phyloP scores from a whole-genome alignment of 1,140 invertebrate genomes.

The Galendromus occidentalis region DNA sequence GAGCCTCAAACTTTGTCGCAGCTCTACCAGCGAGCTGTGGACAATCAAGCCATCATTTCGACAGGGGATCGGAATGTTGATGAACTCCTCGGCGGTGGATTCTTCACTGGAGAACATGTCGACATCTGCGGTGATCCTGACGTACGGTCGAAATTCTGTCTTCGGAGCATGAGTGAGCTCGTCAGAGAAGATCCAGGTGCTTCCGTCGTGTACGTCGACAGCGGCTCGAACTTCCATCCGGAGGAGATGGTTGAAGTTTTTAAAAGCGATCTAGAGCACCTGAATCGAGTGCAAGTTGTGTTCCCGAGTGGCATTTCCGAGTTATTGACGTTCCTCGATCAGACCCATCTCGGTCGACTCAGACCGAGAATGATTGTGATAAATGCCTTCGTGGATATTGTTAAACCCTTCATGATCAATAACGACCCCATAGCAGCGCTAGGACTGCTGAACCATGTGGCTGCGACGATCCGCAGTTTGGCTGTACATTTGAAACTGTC shows the following conservation, averaged over 20 bases:
- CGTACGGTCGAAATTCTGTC: not conserved
- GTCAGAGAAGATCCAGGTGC: not conserved
- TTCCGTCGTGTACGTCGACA: not conserved
- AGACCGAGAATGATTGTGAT: not conserved
- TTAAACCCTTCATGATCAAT: not conserved
- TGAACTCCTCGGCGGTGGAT: not conserved
- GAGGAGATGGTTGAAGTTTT: not conserved
- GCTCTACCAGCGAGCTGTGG: not conserved
- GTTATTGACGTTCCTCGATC: not conserved
- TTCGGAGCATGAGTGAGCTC: not conserved
- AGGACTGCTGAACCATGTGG: not conserved
- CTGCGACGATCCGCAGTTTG: not conserved
- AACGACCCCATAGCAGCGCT: not conserved
- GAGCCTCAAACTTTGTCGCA: not conserved
- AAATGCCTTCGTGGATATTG: not conserved
- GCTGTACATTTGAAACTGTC: not conserved
- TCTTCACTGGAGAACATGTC: not conserved
- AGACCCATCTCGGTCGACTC: not conserved
- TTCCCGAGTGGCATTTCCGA: not conserved
- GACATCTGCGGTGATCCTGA: not conserved
- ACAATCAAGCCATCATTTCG: not conserved
- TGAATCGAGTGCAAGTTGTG: not conserved
- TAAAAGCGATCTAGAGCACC: not conserved
- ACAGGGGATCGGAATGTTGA: not conserved
- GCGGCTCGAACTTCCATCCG: not conserved